phyloP scores from a whole-genome alignment of 2,113 vertebrate genomes.

The Synchiropus splendidus region DNA sequence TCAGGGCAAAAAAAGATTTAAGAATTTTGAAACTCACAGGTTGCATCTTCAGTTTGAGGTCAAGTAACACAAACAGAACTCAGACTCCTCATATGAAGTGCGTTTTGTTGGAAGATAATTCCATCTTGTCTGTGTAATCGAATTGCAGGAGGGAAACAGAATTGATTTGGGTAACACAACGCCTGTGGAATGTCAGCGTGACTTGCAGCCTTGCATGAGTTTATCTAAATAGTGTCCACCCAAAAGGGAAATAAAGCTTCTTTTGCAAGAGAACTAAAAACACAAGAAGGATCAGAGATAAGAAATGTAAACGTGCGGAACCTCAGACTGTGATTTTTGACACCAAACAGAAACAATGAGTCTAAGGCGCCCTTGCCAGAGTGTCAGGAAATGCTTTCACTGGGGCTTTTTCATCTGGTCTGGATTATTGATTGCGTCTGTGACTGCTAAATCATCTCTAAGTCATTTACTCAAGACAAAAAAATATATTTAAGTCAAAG shows the following conservation, averaged over 20 bases:
- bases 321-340: no score
- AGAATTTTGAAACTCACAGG: no score
- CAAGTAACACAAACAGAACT: no score
- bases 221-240: constrained; percentile 1
- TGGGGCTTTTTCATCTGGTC: not conserved
- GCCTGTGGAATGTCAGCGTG: constrained; percentile 6
- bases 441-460: no score
- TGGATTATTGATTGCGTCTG: no score
- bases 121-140: constrained; percentile 19
- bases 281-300: no score
- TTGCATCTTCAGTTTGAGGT: no score
- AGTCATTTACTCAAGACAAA: no score
- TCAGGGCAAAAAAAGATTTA: no score
- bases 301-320: no score
- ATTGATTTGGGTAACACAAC: constrained; percentile 14
- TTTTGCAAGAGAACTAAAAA: not conserved
- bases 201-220: constrained; percentile 4
- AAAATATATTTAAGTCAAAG: no score
- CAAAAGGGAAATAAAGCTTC: constrained; percentile 1
- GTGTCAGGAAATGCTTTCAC: constrained; percentile 16
- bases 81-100: no score
- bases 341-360: constrained; percentile 3
- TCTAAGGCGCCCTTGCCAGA: constrained; percentile 21
- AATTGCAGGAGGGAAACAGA: constrained; percentile 20
- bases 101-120: constrained; percentile 4